Conservation (phyloP, 2,888 invertebrate genomes). For the Zonitis immaculata region DNA sequence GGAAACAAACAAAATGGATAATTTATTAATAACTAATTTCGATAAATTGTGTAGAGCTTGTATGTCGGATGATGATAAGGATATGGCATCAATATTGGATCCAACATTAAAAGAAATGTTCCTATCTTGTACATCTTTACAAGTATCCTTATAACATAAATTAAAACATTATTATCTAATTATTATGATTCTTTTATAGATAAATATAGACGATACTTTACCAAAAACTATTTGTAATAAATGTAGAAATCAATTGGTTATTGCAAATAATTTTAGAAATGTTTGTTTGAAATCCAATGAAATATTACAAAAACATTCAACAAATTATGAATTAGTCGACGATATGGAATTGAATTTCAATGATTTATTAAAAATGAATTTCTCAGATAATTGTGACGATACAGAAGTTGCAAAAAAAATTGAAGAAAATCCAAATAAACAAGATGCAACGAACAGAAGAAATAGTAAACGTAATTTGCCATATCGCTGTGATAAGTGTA, state of each 20-base stretch:
- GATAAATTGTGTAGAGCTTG: constrained; percentile 52
- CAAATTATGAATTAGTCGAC: constrained; percentile 26
- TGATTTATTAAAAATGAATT: constrained; percentile 23
- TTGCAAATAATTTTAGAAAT: constrained; percentile 34
- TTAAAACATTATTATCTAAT: neutral
- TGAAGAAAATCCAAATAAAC: constrained; percentile 16
- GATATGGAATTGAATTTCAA: constrained; percentile 28
- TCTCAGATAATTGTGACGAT: constrained; percentile 16
- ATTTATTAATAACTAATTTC: constrained; percentile 10
- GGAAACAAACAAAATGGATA: constrained; percentile 7
- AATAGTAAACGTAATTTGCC: constrained; percentile 9
- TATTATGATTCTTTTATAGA: constrained; percentile 25
- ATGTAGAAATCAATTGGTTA: constrained; percentile 32
- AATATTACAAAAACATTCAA: constrained; percentile 28
- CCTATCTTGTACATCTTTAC: constrained; percentile 35
- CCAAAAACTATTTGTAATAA: constrained; percentile 35
- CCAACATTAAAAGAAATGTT: constrained; percentile 40
- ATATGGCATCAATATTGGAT: constrained; percentile 44
- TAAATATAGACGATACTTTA: constrained; percentile 30
- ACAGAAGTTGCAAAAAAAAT: constrained; percentile 19
- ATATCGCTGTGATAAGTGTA: constrained; percentile 31
- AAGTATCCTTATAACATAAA: constrained; percentile 23
- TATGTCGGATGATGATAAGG: constrained; percentile 39
- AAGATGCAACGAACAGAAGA: neutral
- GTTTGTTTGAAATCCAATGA: constrained; percentile 35